phyloP scores from a whole-genome alignment of 2,113 vertebrate species.

The Panurus biarmicus region DNA sequence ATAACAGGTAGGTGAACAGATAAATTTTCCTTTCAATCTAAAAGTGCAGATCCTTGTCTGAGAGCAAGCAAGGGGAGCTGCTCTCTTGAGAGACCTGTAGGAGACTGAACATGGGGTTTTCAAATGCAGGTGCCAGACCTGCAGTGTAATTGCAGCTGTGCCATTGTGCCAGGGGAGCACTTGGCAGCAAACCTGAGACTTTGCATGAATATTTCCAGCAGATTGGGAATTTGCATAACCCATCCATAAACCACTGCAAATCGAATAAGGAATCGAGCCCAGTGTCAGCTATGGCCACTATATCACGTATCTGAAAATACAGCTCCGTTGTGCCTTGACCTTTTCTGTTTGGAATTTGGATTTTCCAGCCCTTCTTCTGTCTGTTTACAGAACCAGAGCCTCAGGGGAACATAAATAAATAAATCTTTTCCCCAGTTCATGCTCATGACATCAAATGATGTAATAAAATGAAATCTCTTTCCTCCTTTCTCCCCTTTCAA shows the following conservation, averaged over 20 bases:
- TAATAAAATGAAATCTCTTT: constrained; percentile 30
- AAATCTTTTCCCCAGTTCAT: neutral
- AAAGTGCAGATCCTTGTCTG: neutral
- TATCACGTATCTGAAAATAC: neutral
- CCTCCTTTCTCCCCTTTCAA: constrained; percentile 11
- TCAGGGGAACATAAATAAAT: neutral
- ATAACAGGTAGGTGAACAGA: neutral
- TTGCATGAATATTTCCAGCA: neutral
- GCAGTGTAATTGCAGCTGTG: neutral
- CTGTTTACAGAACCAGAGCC: neutral
- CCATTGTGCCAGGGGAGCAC: neutral
- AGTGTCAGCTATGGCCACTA: neutral
- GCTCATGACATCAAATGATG: constrained; percentile 22
- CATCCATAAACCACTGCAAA: neutral
- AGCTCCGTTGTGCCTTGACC: neutral
- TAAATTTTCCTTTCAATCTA: neutral
- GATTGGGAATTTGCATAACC: neutral
- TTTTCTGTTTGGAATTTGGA: neutral
- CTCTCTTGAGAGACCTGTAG: neutral
- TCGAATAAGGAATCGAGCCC: neutral
- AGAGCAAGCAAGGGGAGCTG: neutral
- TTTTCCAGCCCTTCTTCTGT: neutral
- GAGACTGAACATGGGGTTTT: neutral
- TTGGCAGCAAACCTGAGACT: neutral
- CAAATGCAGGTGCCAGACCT: neutral